phyloP scores from a whole-genome alignment of 2,797 vertebrate genomes.

The Pangasius larnaudii region DNA sequence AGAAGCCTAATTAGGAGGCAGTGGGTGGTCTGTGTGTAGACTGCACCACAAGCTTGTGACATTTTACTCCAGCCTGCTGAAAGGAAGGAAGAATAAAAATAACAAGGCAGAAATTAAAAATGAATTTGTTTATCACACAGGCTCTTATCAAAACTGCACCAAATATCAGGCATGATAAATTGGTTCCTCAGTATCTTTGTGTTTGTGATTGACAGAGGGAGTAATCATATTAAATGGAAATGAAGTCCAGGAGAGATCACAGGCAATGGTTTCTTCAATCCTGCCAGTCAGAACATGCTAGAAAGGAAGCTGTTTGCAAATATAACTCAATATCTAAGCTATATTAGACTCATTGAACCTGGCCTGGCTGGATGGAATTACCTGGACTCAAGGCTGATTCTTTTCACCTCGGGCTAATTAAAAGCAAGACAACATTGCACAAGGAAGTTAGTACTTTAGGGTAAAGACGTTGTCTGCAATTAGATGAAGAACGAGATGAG shows the following conservation, averaged over 20 bases:
- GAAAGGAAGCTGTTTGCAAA: conserved; percentile 46
- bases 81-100: conserved; percentile 28
- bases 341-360: conserved; percentile 7
- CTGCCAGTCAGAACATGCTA: conserved; percentile 51
- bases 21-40: conserved; percentile 57
- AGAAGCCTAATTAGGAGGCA: conserved; percentile 76
- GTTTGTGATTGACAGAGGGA: conserved; percentile 71
- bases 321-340: neutral
- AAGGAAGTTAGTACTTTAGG: conserved; percentile 51
- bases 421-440: conserved; percentile 43
- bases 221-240: conserved; percentile 64
- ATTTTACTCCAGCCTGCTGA: conserved; percentile 80
- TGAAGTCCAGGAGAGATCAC: conserved; percentile 61
- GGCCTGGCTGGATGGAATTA: conserved; percentile 31
- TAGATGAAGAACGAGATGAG: conserved; percentile 58
- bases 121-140: conserved; percentile 76
- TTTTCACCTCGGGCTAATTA: conserved; percentile 54
- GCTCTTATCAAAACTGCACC: conserved; percentile 79
- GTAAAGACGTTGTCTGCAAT: conserved; percentile 48
- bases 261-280: conserved; percentile 53
- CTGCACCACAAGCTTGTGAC: conserved; percentile 79
- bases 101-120: conserved; percentile 77
- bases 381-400: conserved; percentile 41
- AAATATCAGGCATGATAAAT: conserved; percentile 74
- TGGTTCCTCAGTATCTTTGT: conserved; percentile 72